Percentiles rank a stretch among this genome's conserved stretches.
These are phyloP conservation scores for Tenrec ecaudatus DNA, from an alignment of 2,113 vertebrate species.

Conservation along the genomic window DNA sequence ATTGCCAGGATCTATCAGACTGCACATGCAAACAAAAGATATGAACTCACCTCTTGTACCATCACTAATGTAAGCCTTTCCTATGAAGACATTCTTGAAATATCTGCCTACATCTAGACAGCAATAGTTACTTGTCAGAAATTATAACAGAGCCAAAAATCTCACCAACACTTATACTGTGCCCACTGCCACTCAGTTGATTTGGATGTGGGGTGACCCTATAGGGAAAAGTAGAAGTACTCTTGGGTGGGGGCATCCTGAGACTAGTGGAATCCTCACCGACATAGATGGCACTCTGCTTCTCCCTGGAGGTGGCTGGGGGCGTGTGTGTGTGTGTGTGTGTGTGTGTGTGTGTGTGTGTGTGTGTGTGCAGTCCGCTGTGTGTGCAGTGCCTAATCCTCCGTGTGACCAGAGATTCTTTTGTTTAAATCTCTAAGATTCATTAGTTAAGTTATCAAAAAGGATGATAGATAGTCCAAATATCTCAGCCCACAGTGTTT, in stretches of 20 bases:
- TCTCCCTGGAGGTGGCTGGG: no score
- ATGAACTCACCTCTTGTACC: not conserved
- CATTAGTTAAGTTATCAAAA: slow-evolving; percentile 8
- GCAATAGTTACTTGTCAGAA: not conserved
- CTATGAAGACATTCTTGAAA: not conserved
- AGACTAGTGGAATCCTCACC: no score
- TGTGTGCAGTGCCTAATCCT: no score
- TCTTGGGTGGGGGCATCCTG: no score
- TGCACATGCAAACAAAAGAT: not conserved
- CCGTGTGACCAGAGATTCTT: no score
- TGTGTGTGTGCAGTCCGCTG: no score
- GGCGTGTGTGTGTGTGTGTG: no score
- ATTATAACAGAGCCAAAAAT: not conserved
- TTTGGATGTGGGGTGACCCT: not conserved
- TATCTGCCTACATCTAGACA: not conserved
- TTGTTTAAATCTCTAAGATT: not conserved
- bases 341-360: no score
- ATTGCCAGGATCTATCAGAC: not conserved
- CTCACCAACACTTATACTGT: not conserved
- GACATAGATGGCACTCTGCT: no score
- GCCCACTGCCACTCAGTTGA: not conserved
- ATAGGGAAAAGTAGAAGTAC: not conserved
- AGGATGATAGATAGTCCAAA: not conserved
- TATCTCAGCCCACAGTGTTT: not conserved
- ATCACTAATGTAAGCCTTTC: slow-evolving; percentile 2